A percentile compares a stretch with the other conserved stretches of the same genome.
phyloP scores from a whole-genome alignment of 2,113 vertebrate genomes.

The Sitta europaea region DNA sequence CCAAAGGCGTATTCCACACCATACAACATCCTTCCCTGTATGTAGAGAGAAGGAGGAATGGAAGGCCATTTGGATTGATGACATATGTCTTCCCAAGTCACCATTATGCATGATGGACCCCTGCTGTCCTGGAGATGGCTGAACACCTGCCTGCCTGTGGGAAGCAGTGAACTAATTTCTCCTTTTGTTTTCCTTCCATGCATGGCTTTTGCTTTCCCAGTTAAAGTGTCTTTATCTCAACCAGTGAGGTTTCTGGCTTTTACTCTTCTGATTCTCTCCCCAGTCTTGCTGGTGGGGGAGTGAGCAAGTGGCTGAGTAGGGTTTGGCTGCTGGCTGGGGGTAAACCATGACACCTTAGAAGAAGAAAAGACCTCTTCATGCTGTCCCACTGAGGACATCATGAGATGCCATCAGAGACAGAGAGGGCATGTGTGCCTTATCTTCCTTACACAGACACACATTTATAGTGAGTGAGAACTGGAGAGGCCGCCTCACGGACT shows the following conservation, averaged over 20 bases:
- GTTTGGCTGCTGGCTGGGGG: background rate
- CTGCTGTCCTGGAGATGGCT: background rate
- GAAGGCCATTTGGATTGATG: background rate
- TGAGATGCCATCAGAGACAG: background rate
- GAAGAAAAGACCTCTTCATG: background rate
- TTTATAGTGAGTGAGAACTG: background rate
- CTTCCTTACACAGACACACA: background rate
- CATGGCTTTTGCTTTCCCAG: background rate
- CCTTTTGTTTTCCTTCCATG: background rate
- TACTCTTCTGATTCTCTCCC: background rate
- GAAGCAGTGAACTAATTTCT: background rate
- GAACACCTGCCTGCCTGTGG: background rate
- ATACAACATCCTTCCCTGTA: background rate
- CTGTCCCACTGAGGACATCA: background rate
- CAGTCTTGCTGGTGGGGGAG: background rate
- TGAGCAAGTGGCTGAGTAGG: accelerated
- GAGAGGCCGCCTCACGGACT: background rate
- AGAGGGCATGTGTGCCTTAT: background rate
- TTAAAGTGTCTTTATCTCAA: background rate
- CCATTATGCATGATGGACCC: background rate
- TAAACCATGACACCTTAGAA: background rate
- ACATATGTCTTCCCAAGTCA: background rate
- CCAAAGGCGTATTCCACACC: background rate
- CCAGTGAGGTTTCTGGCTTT: background rate
- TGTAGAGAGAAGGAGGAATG: background rate